phyloP scores from a whole-genome alignment of 2,797 vertebrate species.

The Urocyon cinereoargenteus region DNA sequence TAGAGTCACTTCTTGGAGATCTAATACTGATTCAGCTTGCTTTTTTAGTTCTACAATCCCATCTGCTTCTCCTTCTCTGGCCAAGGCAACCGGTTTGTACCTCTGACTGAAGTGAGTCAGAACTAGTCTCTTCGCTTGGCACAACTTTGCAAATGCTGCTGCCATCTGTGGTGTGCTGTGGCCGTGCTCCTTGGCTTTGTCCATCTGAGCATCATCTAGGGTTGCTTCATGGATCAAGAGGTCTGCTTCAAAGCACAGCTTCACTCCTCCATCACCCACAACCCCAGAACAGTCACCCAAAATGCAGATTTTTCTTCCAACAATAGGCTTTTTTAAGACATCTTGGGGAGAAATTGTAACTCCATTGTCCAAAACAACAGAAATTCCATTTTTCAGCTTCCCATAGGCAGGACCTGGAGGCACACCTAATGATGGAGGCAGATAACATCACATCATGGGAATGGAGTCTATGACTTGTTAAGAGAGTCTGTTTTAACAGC shows the following conservation, averaged over 20 bases:
- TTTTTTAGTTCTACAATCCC: slow-evolving; percentile 88
- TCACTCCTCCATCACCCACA: slow-evolving; percentile 83
- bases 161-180: slow-evolving; percentile 95
- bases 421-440: slow-evolving; percentile 88
- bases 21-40: slow-evolving; percentile 90
- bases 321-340: slow-evolving; percentile 89
- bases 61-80: slow-evolving; percentile 87
- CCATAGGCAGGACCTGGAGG: slow-evolving; percentile 94
- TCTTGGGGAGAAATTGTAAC: slow-evolving; percentile 88
- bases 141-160: slow-evolving; percentile 88
- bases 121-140: slow-evolving; percentile 88
- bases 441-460: slow-evolving; percentile 59
- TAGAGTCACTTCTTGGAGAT: slow-evolving; percentile 89
- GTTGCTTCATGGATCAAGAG: slow-evolving; percentile 96
- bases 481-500: slow-evolving; percentile 55
- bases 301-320: slow-evolving; percentile 94
- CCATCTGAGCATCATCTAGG: slow-evolving; percentile 89
- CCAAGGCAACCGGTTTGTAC: slow-evolving; percentile 89
- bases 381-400: slow-evolving; percentile 91
- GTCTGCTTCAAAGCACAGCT: slow-evolving; percentile 90
- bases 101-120: slow-evolving; percentile 96
- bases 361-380: slow-evolving; percentile 90
- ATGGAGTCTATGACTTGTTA: slow-evolving; percentile 52
- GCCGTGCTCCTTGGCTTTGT: slow-evolving; percentile 92
- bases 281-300: slow-evolving; percentile 94